Conservation (phyloP, 2,888 invertebrate genomes). For the Petrophora chlorosata region DNA sequence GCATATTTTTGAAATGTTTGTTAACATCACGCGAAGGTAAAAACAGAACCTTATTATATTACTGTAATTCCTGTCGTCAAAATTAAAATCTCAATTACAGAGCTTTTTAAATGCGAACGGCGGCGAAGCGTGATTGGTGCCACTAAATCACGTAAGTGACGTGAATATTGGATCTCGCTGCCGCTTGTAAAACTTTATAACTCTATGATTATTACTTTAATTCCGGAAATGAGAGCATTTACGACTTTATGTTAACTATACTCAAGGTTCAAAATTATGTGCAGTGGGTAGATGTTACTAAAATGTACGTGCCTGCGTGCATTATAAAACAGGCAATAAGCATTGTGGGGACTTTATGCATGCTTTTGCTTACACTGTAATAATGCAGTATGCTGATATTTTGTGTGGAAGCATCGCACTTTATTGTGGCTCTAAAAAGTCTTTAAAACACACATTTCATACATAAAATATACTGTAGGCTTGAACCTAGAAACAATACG, state of each 20-base stretch:
- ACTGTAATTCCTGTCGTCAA: constrained; percentile 30
- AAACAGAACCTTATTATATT: no score
- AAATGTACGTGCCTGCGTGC: background rate
- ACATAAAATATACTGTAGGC: no score
- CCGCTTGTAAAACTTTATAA: constrained; percentile 33
- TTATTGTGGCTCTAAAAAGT: no score
- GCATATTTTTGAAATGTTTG: background rate
- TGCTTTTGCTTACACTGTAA: background rate
- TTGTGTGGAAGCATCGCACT: background rate
- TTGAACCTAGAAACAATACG: no score
- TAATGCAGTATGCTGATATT: background rate
- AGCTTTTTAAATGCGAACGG: constrained; percentile 27
- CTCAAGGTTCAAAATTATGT: background rate
- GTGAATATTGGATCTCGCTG: constrained; percentile 31
- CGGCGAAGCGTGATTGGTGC: constrained; percentile 33
- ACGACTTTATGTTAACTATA: constrained; percentile 5
- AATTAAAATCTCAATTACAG: constrained; percentile 38
- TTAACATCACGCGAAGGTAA: constrained; percentile 6
- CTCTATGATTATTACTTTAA: constrained; percentile 31
- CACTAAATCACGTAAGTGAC: constrained; percentile 35
- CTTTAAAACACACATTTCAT: no score
- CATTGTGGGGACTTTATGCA: background rate
- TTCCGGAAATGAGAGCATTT: constrained; percentile 2
- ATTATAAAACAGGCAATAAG: constrained; percentile 9
- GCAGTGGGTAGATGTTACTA: background rate